phyloP scores from a whole-genome alignment of 2,888 invertebrate species.

The Actias luna region DNA sequence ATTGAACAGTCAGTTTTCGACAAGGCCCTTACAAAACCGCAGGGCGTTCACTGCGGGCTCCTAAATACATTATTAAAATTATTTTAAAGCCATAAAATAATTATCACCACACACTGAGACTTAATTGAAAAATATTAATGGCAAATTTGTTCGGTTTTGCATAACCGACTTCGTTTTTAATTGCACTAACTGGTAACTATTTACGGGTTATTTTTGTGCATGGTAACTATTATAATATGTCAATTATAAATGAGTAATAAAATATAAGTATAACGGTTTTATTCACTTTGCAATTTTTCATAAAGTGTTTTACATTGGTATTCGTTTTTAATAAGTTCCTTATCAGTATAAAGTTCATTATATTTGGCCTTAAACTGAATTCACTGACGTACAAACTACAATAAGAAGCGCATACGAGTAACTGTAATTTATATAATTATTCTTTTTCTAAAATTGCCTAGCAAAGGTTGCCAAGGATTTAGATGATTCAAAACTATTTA shows the following conservation, averaged over 20 bases:
- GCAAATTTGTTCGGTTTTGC: conserved; percentile 16
- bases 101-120: conserved; percentile 16
- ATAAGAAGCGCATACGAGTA: no score
- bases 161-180: not conserved
- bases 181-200: not conserved
- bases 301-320: no score
- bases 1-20: conserved; percentile 49
- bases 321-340: no score
- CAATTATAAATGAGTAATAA: no score
- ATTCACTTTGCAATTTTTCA: not conserved
- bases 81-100: conserved; percentile 16
- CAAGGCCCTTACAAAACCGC: conserved; percentile 52
- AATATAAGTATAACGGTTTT: not conserved
- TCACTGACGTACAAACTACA: no score
- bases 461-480: no score
- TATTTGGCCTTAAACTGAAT: no score
- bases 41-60: conserved; percentile 70
- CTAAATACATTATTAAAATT: conserved; percentile 54
- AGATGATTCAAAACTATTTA: no score
- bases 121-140: conserved; percentile 11
- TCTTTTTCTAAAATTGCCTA: no score
- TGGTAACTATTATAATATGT: not conserved
- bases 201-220: not conserved
- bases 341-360: no score
- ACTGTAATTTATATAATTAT: no score